A percentile compares a stretch with the other conserved stretches of the same genome.
Evolutionary conservation across 2,113 vertebrate genomes (phyloP).

Genomic region (Cacatua alba): DNA sequence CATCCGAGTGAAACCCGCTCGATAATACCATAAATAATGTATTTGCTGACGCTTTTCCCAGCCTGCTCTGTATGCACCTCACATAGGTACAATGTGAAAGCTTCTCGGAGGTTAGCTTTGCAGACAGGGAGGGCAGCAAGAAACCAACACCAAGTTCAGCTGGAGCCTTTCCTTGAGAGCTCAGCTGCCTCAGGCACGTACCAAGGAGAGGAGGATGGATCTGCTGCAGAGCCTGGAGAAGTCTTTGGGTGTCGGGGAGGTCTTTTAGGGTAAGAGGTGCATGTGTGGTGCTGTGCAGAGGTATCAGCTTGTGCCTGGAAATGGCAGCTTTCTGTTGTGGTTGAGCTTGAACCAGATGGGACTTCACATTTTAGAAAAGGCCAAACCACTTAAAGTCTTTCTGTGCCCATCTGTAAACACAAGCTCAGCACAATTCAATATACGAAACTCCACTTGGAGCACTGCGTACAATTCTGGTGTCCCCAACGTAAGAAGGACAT

Average conservation of each 20-base stretch:
- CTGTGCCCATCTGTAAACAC: background rate
- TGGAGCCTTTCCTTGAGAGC: background rate
- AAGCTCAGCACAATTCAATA: fast-evolving
- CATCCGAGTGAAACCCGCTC: background rate
- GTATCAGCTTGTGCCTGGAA: background rate
- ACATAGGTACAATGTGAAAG: background rate
- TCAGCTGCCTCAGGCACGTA: background rate
- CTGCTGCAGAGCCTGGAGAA: background rate
- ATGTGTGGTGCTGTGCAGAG: fast-evolving
- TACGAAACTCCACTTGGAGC: background rate
- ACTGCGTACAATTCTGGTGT: background rate
- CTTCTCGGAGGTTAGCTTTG: background rate
- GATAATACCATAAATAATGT: conserved; percentile 11
- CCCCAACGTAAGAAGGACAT: background rate
- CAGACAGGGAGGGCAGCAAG: background rate
- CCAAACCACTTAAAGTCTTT: background rate
- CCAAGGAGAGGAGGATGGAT: background rate
- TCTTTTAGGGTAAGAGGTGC: background rate
- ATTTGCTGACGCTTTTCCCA: background rate
- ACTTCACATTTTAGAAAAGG: background rate
- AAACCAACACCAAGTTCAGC: background rate
- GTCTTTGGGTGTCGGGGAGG: fast-evolving
- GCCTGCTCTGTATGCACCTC: background rate
- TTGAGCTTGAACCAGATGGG: background rate
- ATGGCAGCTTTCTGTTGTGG: background rate